Conservation (phyloP, 2,888 invertebrate genomes). For the Erannis defoliaria region DNA sequence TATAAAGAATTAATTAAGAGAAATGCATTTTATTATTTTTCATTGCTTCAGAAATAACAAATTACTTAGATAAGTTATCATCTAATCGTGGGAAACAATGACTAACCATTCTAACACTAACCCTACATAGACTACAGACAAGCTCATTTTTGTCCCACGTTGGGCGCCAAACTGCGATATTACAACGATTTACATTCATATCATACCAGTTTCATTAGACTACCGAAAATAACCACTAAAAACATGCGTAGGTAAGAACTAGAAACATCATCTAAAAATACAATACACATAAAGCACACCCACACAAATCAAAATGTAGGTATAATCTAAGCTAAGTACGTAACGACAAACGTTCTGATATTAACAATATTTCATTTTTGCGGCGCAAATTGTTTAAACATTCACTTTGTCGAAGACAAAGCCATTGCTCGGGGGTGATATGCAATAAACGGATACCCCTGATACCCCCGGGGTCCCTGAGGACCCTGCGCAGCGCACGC, state of each 20-base stretch:
- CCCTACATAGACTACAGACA: too few relatives aligned
- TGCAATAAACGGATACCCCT: slow-evolving; percentile 61
- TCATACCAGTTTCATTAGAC: too few relatives aligned
- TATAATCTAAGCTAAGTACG: too few relatives aligned
- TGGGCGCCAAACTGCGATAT: background rate
- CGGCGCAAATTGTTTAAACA: slow-evolving; percentile 72
- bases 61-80: too few relatives aligned
- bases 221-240: too few relatives aligned
- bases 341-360: slow-evolving; percentile 16
- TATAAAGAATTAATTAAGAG: too few relatives aligned
- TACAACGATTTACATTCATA: background rate
- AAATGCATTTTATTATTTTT: too few relatives aligned
- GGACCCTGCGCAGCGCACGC: slow-evolving; percentile 45
- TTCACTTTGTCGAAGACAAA: slow-evolving; percentile 69
- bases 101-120: background rate
- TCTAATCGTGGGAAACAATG: too few relatives aligned
- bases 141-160: background rate
- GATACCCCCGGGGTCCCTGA: slow-evolving; percentile 58
- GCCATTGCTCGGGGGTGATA: slow-evolving; percentile 50
- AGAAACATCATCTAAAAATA: background rate
- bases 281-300: background rate
- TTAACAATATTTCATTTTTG: slow-evolving; percentile 54
- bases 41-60: too few relatives aligned
- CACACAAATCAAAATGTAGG: background rate
- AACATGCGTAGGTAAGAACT: too few relatives aligned